These are phyloP conservation scores for Xyrichtys novacula DNA, from an alignment of 2,797 vertebrate genomes.

Conservation along the genomic window DNA sequence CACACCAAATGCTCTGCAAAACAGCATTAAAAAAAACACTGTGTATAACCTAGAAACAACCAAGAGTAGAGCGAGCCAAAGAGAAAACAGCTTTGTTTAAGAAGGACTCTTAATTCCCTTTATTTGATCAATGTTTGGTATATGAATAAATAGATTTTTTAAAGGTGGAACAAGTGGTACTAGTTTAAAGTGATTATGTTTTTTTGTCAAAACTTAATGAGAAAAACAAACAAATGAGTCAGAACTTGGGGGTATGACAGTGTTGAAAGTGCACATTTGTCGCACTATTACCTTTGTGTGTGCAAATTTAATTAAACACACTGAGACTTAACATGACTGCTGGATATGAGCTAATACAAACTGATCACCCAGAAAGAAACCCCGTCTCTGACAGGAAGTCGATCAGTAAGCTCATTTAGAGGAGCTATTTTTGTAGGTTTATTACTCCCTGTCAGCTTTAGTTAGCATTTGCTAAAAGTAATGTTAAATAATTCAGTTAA, in stretches of 20 bases:
- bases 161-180: no score
- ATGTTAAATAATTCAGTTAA: conserved; percentile 34
- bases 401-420: conserved; percentile 6
- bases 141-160: no score
- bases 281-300: no score
- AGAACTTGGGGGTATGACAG: no score
- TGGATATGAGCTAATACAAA: background rate
- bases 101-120: no score
- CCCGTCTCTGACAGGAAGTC: background rate
- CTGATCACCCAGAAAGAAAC: conserved; percentile 6
- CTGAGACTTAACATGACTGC: background rate
- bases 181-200: no score
- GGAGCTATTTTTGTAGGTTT: conserved; percentile 15
- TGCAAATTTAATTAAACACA: background rate
- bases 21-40: conserved; percentile 2
- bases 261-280: no score
- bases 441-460: conserved; percentile 16
- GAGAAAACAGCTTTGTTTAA: no score
- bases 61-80: no score
- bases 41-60: background rate
- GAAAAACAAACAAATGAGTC: conserved; percentile 4
- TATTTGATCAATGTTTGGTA: no score
- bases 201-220: conserved; percentile 3
- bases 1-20: background rate
- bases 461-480: conserved; percentile 31